Conservation (phyloP, 1,140 invertebrate species). For the Planococcus citri region DNA sequence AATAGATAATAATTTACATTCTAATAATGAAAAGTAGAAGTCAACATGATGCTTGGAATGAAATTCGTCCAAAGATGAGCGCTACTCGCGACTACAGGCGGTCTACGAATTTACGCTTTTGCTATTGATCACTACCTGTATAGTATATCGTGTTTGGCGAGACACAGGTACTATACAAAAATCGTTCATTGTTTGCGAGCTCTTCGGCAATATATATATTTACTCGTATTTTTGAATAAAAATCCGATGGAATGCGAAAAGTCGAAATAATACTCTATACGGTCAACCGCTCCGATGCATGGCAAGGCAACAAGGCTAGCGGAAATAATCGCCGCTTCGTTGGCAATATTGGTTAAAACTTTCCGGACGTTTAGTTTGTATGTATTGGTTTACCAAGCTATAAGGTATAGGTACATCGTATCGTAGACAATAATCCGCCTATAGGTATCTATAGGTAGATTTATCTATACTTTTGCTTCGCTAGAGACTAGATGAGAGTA, state of each 20-base stretch:
- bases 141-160: too few relatives aligned
- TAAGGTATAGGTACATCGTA: too few relatives aligned
- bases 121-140: too few relatives aligned
- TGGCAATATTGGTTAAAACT: background rate
- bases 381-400: too few relatives aligned
- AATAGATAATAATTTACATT: background rate
- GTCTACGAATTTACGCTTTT: too few relatives aligned
- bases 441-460: background rate
- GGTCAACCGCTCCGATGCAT: background rate
- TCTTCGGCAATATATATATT: too few relatives aligned
- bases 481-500: too few relatives aligned
- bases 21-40: background rate
- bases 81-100: too few relatives aligned
- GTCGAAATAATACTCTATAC: background rate
- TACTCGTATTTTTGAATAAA: background rate
- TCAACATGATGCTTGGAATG: background rate
- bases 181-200: background rate
- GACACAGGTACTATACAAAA: background rate
- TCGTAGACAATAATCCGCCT: background rate
- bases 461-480: background rate
- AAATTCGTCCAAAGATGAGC: background rate
- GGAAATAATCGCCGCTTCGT: background rate
- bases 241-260: background rate
- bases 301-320: background rate
- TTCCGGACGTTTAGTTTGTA: background rate